Conservation (phyloP, 2,113 vertebrate species). For the Vulpes lagopus region DNA sequence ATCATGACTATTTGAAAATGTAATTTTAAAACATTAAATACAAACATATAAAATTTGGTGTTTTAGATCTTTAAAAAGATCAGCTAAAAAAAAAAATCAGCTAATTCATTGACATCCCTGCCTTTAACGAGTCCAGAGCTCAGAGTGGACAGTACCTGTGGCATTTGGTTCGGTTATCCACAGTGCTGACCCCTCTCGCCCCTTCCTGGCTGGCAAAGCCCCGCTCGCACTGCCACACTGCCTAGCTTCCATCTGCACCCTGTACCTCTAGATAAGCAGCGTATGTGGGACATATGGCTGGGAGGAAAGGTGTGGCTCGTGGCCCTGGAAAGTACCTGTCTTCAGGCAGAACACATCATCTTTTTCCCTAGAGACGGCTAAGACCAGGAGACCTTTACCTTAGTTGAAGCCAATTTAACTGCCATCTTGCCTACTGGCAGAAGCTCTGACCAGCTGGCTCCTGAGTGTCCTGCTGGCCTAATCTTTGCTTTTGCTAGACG, state of each 20-base stretch:
- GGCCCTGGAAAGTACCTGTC: background rate
- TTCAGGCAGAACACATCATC: background rate
- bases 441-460: background rate
- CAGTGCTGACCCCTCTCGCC: background rate
- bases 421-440: too few relatives aligned
- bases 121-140: background rate
- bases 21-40: background rate
- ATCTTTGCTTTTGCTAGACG: background rate
- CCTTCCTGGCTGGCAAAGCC: background rate
- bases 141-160: background rate
- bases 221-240: fast-evolving
- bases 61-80: background rate
- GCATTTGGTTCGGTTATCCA: fast-evolving
- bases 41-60: background rate
- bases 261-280: background rate
- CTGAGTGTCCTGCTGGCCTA: background rate
- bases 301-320: background rate
- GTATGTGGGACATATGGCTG: fast-evolving
- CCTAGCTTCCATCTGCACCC: background rate
- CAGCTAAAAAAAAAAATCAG: background rate
- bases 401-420: background rate
- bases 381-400: background rate
- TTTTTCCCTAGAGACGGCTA: background rate
- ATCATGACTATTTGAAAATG: background rate
- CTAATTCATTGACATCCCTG: background rate